These are phyloP conservation scores for Phalera bucephala DNA, from an alignment of 2,888 invertebrate genomes.

Conservation along the genomic window DNA sequence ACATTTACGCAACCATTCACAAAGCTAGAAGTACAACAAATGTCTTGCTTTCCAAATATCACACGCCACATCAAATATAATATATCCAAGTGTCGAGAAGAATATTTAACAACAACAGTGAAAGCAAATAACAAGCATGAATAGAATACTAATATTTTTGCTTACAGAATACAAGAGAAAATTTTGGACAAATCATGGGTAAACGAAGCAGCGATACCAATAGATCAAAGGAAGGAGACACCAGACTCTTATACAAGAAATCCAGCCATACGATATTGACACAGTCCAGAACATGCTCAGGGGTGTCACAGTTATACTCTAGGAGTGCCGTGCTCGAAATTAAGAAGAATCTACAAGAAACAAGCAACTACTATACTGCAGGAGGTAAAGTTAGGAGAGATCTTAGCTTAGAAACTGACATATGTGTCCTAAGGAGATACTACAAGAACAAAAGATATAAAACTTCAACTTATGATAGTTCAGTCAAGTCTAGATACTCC, in stretches of 20 bases:
- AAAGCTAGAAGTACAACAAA: background rate
- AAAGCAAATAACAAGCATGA: conserved; percentile 41
- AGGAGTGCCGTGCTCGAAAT: conserved; percentile 41
- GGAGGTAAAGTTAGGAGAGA: conserved; percentile 55
- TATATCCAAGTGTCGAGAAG: background rate
- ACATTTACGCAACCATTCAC: background rate
- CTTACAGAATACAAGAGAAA: conserved; percentile 58
- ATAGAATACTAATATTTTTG: conserved; percentile 67
- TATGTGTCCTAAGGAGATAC: conserved; percentile 58
- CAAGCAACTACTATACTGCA: conserved; percentile 34
- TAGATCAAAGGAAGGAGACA: conserved; percentile 32
- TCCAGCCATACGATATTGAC: conserved; percentile 45
- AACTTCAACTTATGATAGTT: conserved; percentile 30
- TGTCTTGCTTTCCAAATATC: no score
- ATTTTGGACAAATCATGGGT: conserved; percentile 38
- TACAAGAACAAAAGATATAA: conserved; percentile 49
- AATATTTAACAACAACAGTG: background rate
- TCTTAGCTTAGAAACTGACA: conserved; percentile 64
- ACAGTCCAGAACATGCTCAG: conserved; percentile 52
- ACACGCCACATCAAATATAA: no score
- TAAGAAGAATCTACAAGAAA: conserved; percentile 42
- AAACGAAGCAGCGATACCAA: conserved; percentile 31
- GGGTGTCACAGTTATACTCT: conserved; percentile 41
- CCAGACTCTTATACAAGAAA: conserved; percentile 56
- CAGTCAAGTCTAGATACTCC: conserved; percentile 48